Conservation (phyloP, 2,888 invertebrate species). For the Lobophora halterata region DNA sequence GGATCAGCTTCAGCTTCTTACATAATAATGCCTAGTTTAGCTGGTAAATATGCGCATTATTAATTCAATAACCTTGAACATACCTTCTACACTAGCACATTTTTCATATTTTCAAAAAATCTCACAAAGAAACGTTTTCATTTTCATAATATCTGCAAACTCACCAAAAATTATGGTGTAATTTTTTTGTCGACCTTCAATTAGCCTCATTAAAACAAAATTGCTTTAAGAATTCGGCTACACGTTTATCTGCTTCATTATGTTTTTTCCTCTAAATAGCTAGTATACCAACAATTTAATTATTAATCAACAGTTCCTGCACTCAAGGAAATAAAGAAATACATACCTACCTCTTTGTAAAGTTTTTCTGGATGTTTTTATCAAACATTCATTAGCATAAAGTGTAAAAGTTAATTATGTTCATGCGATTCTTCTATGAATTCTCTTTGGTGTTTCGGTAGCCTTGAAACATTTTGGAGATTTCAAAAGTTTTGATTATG, state of each 20-base stretch:
- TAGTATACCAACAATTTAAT: slow-evolving; percentile 28
- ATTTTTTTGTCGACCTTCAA: slow-evolving; percentile 44
- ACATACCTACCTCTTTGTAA: slow-evolving; percentile 53
- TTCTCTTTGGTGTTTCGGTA: slow-evolving; percentile 21
- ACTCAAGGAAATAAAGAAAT: slow-evolving; percentile 66
- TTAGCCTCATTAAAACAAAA: slow-evolving; percentile 47
- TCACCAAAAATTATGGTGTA: slow-evolving; percentile 34
- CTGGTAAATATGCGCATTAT: too few relatives aligned
- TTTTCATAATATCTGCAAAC: too few relatives aligned
- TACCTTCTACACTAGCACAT: too few relatives aligned
- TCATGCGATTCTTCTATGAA: slow-evolving; percentile 37
- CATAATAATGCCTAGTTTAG: too few relatives aligned
- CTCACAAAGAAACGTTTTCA: too few relatives aligned
- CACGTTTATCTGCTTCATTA: slow-evolving; percentile 41
- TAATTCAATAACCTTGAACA: too few relatives aligned
- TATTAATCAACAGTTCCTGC: slow-evolving; percentile 52
- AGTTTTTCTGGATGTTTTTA: slow-evolving; percentile 41
- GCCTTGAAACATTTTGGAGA: slow-evolving; percentile 24
- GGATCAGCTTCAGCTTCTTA: too few relatives aligned
- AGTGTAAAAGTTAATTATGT: slow-evolving; percentile 46
- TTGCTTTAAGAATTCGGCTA: slow-evolving; percentile 47
- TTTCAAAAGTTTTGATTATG: slow-evolving; percentile 14
- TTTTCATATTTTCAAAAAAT: too few relatives aligned
- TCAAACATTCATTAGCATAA: slow-evolving; percentile 46
- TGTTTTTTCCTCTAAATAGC: slow-evolving; percentile 37